These are phyloP conservation scores for Andrena cerasifolii DNA, from an alignment of 1,140 invertebrate species.

Conservation along the genomic window DNA sequence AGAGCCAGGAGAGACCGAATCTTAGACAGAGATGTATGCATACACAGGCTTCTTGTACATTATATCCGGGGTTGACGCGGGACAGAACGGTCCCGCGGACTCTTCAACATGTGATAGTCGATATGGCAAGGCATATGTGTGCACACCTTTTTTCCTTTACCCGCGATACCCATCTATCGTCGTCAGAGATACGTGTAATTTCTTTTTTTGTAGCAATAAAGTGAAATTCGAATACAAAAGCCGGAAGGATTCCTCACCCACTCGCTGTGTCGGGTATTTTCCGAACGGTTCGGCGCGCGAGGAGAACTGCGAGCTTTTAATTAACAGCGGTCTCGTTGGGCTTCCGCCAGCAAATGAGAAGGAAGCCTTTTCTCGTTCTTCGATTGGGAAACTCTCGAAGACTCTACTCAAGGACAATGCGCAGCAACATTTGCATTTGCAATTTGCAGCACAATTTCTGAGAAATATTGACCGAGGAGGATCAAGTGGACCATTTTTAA, in stretches of 20 bases:
- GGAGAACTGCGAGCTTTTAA: neutral
- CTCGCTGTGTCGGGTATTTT: neutral
- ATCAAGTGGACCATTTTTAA: no score
- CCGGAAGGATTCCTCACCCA: neutral
- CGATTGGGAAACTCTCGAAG: constrained; percentile 10
- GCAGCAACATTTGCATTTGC: no score
- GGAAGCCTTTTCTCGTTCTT: constrained; percentile 4
- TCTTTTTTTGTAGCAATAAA: constrained; percentile 77
- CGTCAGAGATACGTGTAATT: constrained; percentile 71
- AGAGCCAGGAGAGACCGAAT: neutral
- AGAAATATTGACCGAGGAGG: no score
- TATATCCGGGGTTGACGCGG: constrained; percentile 23
- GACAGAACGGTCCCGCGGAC: constrained; percentile 32
- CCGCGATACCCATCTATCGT: constrained; percentile 66
- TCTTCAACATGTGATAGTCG: constrained; percentile 73
- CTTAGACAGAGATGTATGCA: constrained; percentile 2
- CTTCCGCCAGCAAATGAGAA: constrained; percentile 9
- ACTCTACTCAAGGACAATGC: neutral
- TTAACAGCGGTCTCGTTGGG: constrained; percentile 14
- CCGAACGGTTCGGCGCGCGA: neutral
- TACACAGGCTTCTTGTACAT: constrained; percentile 51
- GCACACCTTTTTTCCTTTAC: constrained; percentile 71
- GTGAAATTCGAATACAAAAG: constrained; percentile 60
- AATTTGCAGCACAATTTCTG: no score
- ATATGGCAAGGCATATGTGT: constrained; percentile 65